These are phyloP conservation scores for Trogon melanurus DNA, from an alignment of 2,113 vertebrate species.

Conservation along the genomic window DNA sequence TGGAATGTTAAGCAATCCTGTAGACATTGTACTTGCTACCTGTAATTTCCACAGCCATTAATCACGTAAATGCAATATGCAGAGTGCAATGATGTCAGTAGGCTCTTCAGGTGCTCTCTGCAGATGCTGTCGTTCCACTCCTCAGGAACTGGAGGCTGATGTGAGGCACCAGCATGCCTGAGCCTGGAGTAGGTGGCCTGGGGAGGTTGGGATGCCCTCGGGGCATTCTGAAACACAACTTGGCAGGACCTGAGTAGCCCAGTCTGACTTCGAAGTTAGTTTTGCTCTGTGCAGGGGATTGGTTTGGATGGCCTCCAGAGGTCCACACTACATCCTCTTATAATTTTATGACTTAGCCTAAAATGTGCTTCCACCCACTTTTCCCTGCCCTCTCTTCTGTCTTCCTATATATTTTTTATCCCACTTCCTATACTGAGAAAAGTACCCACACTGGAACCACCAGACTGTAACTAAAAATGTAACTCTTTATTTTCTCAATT, in stretches of 20 bases:
- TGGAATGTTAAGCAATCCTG: background rate
- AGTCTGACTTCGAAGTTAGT: background rate
- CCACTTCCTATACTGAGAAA: background rate
- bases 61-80: background rate
- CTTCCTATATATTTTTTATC: background rate
- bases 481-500: background rate
- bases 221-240: background rate
- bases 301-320: background rate
- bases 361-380: background rate
- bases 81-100: background rate
- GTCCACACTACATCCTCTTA: background rate
- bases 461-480: background rate
- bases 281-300: background rate
- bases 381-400: background rate
- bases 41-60: background rate
- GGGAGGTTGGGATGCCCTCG: background rate
- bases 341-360: background rate
- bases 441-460: background rate
- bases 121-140: background rate
- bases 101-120: background rate
- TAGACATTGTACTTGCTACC: background rate
- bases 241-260: background rate
- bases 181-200: background rate
- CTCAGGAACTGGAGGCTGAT: background rate
- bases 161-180: rapidly evolving